These are phyloP conservation scores for Synergus laeviventris DNA, from an alignment of 2,888 invertebrate species.

Conservation along the genomic window DNA sequence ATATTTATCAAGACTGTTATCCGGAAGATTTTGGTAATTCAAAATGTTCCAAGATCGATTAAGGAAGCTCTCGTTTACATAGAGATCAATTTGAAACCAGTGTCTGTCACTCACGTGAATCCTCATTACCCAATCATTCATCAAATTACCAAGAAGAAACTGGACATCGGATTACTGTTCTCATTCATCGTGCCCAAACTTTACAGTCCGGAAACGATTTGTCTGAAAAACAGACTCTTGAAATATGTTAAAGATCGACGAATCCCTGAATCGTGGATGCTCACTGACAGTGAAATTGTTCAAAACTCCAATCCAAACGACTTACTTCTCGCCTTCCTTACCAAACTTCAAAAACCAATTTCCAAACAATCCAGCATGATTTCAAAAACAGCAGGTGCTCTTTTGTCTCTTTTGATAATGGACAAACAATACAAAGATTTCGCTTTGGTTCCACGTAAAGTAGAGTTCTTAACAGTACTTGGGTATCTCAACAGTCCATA, in stretches of 20 bases:
- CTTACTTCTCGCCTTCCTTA: conserved; percentile 53
- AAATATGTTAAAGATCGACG: conserved; percentile 29
- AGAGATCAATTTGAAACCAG: conserved; percentile 47
- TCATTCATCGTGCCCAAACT: conserved; percentile 45
- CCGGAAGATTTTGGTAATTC: conserved; percentile 40
- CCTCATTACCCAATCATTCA: conserved; percentile 39
- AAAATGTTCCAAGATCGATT: conserved; percentile 35
- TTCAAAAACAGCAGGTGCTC: conserved; percentile 39
- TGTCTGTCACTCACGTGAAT: conserved; percentile 26
- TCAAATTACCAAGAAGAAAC: conserved; percentile 38
- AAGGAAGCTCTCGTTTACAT: conserved; percentile 52
- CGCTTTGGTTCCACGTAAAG: conserved; percentile 28
- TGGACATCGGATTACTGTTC: conserved; percentile 47
- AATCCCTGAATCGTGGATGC: conserved; percentile 29
- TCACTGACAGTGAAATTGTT: conserved; percentile 50
- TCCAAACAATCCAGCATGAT: conserved; percentile 34
- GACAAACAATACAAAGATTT: conserved; percentile 44
- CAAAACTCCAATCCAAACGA: conserved; percentile 49
- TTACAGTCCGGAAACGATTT: conserved; percentile 42
- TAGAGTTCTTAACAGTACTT: conserved; percentile 49
- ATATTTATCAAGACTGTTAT: conserved; percentile 45
- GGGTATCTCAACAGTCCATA: conserved; percentile 46
- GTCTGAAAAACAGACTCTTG: conserved; percentile 48
- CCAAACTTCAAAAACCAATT: conserved; percentile 46
- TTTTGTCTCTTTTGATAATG: conserved; percentile 49